Conservation (phyloP, 2,797 vertebrate species). For the Smutsia gigantea region DNA sequence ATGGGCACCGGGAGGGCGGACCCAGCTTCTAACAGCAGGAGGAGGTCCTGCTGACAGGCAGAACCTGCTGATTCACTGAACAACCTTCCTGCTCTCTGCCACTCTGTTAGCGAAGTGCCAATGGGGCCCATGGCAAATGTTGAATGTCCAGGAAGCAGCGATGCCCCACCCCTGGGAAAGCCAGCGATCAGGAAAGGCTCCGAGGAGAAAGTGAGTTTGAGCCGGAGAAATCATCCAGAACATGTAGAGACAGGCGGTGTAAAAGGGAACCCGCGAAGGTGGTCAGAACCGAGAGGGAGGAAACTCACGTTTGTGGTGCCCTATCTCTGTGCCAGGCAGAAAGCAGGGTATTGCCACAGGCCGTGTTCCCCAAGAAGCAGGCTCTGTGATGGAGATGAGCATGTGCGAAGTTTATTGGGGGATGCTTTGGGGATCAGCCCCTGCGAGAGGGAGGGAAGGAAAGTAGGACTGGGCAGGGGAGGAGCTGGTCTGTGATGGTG, state of each 20-base stretch:
- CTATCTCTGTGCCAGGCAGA: not conserved
- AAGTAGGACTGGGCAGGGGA: not conserved
- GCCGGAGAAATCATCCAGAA: not conserved
- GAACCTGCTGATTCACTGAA: too few species aligned
- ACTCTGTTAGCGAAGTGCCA: too few species aligned
- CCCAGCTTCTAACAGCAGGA: not conserved
- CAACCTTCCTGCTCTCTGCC: not conserved
- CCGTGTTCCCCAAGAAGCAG: not conserved
- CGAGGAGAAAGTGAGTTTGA: not conserved
- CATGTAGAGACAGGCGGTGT: not conserved
- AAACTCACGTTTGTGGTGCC: too few species aligned
- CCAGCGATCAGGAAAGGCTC: not conserved
- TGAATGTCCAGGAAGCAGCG: not conserved
- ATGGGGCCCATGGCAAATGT: not conserved
- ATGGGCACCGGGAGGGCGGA: not conserved
- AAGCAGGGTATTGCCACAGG: not conserved
- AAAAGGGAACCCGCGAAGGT: not conserved
- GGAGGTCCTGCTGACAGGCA: not conserved
- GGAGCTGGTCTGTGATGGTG: rapidly evolving
- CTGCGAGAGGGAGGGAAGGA: not conserved
- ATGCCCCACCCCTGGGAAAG: not conserved
- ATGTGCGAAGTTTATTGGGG: not conserved
- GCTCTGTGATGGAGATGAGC: not conserved
- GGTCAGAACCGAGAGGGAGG: not conserved
- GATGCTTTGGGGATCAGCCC: not conserved